Conservation (phyloP, 2,797 vertebrate species). For the Coluber constrictor region DNA sequence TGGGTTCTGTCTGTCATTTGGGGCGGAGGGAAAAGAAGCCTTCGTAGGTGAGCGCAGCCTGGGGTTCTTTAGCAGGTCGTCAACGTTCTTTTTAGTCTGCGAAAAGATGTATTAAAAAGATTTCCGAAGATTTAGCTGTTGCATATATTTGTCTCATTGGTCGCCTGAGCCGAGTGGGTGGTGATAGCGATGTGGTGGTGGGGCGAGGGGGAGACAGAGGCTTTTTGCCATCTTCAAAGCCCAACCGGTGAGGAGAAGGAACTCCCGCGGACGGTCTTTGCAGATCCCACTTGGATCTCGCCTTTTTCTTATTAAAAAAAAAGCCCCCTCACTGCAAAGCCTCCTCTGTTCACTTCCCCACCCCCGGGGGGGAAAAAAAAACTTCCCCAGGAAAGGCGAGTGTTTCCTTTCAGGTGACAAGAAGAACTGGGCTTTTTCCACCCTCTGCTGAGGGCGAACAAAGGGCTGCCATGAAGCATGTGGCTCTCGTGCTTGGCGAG, state of each 20-base stretch:
- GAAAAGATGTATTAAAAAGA: background rate
- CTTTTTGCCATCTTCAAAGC: slow-evolving; percentile 29
- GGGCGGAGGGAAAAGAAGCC: background rate
- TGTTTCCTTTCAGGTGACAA: background rate
- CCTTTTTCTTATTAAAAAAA: background rate
- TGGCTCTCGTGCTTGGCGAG: slow-evolving; percentile 20
- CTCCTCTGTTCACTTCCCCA: background rate
- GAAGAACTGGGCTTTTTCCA: background rate
- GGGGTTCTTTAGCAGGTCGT: slow-evolving; percentile 15
- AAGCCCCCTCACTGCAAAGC: background rate
- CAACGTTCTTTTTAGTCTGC: background rate
- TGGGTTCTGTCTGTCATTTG: background rate
- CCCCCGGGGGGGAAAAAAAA: too few species aligned
- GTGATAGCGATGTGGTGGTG: background rate
- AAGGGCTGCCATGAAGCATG: slow-evolving; percentile 63
- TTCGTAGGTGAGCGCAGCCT: slow-evolving; percentile 18
- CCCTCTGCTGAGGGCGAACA: slow-evolving; percentile 47
- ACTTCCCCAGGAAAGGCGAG: background rate
- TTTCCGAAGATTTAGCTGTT: background rate
- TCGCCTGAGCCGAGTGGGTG: slow-evolving; percentile 36
- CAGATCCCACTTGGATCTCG: background rate
- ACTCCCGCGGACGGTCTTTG: background rate
- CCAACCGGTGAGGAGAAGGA: slow-evolving; percentile 18
- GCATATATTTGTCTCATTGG: background rate
- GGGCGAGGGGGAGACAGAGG: slow-evolving; percentile 41